Base-by-base conservation (phyloP, 2,888 invertebrate species). In the Alsophila aescularia region DNA sequence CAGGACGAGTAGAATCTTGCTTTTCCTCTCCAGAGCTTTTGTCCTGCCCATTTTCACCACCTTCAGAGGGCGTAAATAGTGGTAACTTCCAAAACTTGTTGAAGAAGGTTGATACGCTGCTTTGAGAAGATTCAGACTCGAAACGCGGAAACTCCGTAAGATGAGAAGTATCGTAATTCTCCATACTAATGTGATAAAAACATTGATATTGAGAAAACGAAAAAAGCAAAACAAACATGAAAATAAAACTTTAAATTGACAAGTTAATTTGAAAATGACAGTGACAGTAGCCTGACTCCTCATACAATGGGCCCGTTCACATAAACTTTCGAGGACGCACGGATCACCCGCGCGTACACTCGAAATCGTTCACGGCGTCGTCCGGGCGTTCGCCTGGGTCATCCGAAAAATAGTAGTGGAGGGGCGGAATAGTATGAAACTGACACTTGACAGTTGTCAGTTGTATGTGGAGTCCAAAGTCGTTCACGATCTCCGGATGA, bases 71-170 rank as follows among this genome's bases (percentile, higher is more conserved):
- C 59, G 91, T 87, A 91, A 94, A 93, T 79, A 93, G 93, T n/a
- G 92, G 93, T 65, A 94, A 92, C 74, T 93, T 94, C 85, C 96
- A 96, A 64, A 97, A 91, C 80, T 95, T 95, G 14, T 95, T 95
- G 66, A 96, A 93, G 63, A 95, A 93, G 37, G 95, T 95, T 8
- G 94, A 93, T 18, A 96, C 94, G 14, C 94, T 94, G 66, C 95
- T 94, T 68, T 95, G 95, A 63, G 93, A 94, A 18, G 95, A 94
- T 73, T 96, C 96, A 0, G 95, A 93, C 79, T 95, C 96, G 56
- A 96, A 92, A 16, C 96, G 85, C 41, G 92, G 92, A 56, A 92
- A 92, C 62, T 90, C 90, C 9, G 92, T 92, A 27, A 91, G 76
- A 64, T 91, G 90, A 27, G 91, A 89, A 41, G 79, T 80, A 68